These are phyloP conservation scores for Porites lobata DNA, from an alignment of 92 coral and sea anemone genomes.

Conservation along the genomic window DNA sequence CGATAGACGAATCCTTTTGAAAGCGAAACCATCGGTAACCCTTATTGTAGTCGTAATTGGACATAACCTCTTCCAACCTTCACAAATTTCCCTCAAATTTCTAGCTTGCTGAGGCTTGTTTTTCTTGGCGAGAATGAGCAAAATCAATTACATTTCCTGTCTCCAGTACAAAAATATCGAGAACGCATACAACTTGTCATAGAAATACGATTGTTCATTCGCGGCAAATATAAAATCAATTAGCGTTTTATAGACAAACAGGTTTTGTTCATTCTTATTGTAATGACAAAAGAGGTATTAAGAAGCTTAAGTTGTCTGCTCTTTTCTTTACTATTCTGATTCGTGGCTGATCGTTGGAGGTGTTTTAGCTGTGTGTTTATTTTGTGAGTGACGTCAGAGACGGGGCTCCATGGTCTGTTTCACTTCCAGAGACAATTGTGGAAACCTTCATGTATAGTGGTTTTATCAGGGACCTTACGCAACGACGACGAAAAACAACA, in stretches of 20 bases:
- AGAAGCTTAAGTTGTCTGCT: constrained; percentile 10
- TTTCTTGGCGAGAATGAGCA: no score
- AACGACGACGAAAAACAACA: no score
- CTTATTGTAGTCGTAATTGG: constrained; percentile 84
- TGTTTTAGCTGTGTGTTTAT: not conserved
- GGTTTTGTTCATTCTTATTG: constrained; percentile 32
- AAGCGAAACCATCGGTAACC: constrained; percentile 86
- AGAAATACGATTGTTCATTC: not conserved
- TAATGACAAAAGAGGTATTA: constrained; percentile 24
- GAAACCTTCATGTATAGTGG: no score
- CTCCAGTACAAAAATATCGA: not conserved
- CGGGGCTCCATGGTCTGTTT: not conserved
- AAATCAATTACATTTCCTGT: not conserved
- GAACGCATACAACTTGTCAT: not conserved
- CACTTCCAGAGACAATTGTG: no score
- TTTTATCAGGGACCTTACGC: no score
- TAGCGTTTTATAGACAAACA: constrained; percentile 18
- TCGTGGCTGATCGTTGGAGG: not conserved
- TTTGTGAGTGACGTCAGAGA: constrained; percentile 5
- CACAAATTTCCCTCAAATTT: not conserved
- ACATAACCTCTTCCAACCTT: constrained; percentile 28
- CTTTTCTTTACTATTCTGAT: not conserved
- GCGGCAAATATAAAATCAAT: constrained; percentile 12
- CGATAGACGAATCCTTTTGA: constrained; percentile 73
- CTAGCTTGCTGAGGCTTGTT: no score